phyloP scores from a whole-genome alignment of 2,888 invertebrate genomes.

The Zele albiditarsus region DNA sequence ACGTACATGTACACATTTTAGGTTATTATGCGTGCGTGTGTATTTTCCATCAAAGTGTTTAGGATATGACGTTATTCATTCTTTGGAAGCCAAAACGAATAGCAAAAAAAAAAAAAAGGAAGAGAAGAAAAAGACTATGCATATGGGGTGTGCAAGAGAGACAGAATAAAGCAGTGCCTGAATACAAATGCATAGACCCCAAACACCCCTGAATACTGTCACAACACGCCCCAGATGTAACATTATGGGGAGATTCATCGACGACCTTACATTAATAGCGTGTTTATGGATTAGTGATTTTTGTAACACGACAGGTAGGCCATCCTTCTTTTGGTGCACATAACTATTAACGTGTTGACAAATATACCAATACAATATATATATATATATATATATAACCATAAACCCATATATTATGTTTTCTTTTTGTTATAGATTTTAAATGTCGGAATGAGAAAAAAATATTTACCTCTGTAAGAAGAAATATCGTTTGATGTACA shows the following conservation, averaged over 20 bases:
- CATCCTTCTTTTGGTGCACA: constrained; percentile 16
- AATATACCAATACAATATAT: constrained; percentile 14
- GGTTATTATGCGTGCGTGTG: constrained; percentile 25
- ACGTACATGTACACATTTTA: not conserved
- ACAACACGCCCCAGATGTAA: constrained; percentile 63
- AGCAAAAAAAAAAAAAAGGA: constrained; percentile 8
- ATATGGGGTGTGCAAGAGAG: constrained; percentile 7
- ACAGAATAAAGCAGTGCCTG: constrained; percentile 42
- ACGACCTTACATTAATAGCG: constrained; percentile 61
- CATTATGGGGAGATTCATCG: constrained; percentile 51
- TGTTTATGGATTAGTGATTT: constrained; percentile 62
- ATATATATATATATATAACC: not conserved
- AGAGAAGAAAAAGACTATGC: not conserved
- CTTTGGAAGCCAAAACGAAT: not conserved
- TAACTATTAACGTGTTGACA: constrained; percentile 5
- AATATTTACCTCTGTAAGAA: not conserved
- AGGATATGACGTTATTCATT: not conserved
- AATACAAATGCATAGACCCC: constrained; percentile 58
- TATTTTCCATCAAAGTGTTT: constrained; percentile 10
- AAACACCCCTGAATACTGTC: constrained; percentile 67
- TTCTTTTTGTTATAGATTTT: not conserved
- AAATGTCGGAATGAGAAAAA: not conserved
- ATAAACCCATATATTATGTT: not conserved
- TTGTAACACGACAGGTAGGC: constrained; percentile 55
- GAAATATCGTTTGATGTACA: not conserved